Percentiles rank a stretch among this genome's conserved stretches.
Evolutionary conservation across 2,888 invertebrate species (phyloP).

Genomic region (Drosophila anomelani): DNA sequence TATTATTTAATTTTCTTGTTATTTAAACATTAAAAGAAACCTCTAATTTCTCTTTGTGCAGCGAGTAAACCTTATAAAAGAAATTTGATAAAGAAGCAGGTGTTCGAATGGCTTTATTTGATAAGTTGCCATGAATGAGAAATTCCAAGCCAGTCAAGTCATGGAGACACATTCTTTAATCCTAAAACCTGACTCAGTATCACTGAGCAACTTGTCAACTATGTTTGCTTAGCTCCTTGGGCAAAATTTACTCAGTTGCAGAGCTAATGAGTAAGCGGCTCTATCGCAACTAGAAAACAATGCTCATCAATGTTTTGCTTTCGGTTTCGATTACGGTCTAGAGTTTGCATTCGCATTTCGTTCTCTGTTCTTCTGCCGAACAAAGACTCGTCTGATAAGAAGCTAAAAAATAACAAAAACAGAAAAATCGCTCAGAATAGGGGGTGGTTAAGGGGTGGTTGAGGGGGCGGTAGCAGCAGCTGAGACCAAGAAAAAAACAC

Average conservation of each 20-base stretch:
- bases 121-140: slow-evolving; percentile 5
- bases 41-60: not conserved
- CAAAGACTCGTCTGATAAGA: slow-evolving; percentile 42
- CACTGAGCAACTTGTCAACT: not conserved
- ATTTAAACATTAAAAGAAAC: not conserved
- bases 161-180: not conserved
- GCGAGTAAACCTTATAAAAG: not conserved
- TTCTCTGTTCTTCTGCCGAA: slow-evolving; percentile 21
- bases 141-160: not conserved
- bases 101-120: slow-evolving; percentile 1
- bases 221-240: slow-evolving; percentile 6
- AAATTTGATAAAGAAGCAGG: slow-evolving; percentile 12
- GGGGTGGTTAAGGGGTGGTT: not conserved
- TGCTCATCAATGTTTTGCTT: slow-evolving; percentile 35
- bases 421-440: slow-evolving; percentile 9
- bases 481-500: slow-evolving; percentile 48
- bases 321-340: slow-evolving; percentile 37
- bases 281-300: slow-evolving; percentile 31
- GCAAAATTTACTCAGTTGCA: not conserved
- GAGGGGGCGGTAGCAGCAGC: not conserved
- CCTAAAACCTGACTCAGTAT: slow-evolving; percentile 11
- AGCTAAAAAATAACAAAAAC: slow-evolving; percentile 27
- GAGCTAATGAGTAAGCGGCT: slow-evolving; percentile 37
- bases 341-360: slow-evolving; percentile 10
- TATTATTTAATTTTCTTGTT: not conserved